These are phyloP conservation scores for Xanthorhoe spadicearia DNA, from an alignment of 2,888 invertebrate species.

Conservation along the genomic window DNA sequence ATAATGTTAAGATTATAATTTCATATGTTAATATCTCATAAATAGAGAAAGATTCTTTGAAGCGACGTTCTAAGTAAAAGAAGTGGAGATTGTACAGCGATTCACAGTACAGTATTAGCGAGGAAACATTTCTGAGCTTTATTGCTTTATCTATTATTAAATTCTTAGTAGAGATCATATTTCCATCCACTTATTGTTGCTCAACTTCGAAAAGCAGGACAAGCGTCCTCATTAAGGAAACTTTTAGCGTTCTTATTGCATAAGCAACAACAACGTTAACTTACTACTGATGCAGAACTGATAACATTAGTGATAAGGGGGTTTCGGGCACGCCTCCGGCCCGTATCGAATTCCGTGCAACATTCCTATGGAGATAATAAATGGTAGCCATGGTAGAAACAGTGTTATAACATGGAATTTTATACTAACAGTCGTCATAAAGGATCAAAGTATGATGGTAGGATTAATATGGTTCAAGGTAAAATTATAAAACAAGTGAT, in stretches of 20 bases:
- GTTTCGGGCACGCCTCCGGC: constrained; percentile 40
- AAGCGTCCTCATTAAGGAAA: constrained; percentile 8
- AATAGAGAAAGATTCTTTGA: not conserved
- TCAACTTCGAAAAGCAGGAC: constrained; percentile 8
- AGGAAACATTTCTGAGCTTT: constrained; percentile 12
- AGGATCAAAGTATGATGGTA: not conserved
- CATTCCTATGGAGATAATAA: constrained; percentile 40
- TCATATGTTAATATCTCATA: not conserved
- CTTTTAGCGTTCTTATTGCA: constrained; percentile 25
- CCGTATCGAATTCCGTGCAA: constrained; percentile 43
- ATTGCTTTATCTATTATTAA: not conserved
- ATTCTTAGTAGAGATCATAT: constrained; percentile 2
- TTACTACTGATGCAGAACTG: constrained; percentile 36
- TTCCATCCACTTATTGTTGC: not conserved
- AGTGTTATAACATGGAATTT: constrained; percentile 21
- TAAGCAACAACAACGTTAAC: constrained; percentile 30
- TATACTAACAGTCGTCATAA: not conserved
- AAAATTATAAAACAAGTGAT: too few relatives aligned
- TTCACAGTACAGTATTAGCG: constrained; percentile 11
- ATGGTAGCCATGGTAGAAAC: constrained; percentile 28
- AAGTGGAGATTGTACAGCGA: constrained; percentile 11
- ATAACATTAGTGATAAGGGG: constrained; percentile 41
- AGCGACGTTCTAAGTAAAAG: not conserved
- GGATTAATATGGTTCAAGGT: not conserved
- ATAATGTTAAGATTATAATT: not conserved